Conservation (phyloP, 2,113 vertebrate genomes). For the Desmodus rotundus region DNA sequence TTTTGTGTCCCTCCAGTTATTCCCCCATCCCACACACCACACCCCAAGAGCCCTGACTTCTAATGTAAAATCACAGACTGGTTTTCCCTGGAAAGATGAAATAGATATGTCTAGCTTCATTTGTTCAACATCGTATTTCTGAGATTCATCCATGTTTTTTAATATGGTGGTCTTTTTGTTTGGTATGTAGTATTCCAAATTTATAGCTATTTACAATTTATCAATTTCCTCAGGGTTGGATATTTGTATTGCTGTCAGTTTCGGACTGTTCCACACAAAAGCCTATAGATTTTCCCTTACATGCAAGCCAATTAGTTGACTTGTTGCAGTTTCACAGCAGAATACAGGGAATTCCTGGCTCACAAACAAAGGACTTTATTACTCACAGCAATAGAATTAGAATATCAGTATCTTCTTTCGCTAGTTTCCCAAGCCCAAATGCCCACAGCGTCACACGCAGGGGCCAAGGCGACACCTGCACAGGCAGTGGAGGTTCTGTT, state of each 20-base stretch:
- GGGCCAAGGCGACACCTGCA: background rate
- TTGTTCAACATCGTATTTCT: background rate
- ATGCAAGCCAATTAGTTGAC: background rate
- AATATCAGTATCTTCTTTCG: background rate
- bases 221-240: background rate
- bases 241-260: background rate
- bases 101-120: background rate
- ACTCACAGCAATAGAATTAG: background rate
- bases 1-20: background rate
- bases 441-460: background rate
- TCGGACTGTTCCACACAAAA: background rate
- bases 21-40: background rate
- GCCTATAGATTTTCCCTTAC: background rate
- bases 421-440: background rate
- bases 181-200: background rate
- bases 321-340: background rate
- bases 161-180: background rate
- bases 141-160: background rate
- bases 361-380: background rate
- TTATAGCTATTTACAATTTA: background rate
- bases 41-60: background rate
- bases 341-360: background rate
- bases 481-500: background rate
- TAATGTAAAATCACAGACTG: background rate
- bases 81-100: background rate